Evolutionary conservation across 1,140 invertebrate species (phyloP), one percentile per base, ranked within the genome.

Genomic region (Harpegnathos saltator): DNA sequence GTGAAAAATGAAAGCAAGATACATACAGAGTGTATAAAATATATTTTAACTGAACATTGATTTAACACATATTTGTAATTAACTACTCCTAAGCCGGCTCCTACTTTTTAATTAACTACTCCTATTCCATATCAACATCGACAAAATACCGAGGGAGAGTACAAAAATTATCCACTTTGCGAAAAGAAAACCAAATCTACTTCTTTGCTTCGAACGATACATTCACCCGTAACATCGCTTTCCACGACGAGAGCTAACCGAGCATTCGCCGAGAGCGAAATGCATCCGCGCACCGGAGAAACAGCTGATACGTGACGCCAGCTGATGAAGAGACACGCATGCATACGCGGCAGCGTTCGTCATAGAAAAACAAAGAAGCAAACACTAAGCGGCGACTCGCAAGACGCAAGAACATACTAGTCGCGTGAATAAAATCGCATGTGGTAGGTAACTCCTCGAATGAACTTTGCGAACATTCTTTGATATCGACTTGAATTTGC

Each of bases 251-350:
- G 56, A 11, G 69, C 44, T 4, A 14, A 48, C 50, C 58, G n/a
- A 52, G 9, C 15, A 1, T 24, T 52, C 26, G 19, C 26, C 11
- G 3, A 63, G 14, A 29, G 59, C 15, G 12, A n/a, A 17, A 9
- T 44, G 38, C 38, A 9, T 17, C 0, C 59, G n/a, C 12, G 22
- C 38, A 33, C 22, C 33, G 11, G 5, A 38, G 17, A 22, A 78
- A 80, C 75, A 80, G 75, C 75, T 80, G 75, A 80, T 29, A 33
- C 33, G 7, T 7, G 33, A 33, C 33, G 17, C 38, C 75, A 80
- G 63, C 75, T 80, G 75, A 71, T 54, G n/a, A 1, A 52, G 44
- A 26, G 22, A 26, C 29, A 50, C 15, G 9, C 54, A 11, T 52
- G 15, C 29, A 12, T 52, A 72, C 50, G 68, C 44, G 62, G 19